Percentiles rank a stretch among this genome's conserved stretches.
These are phyloP conservation scores for Lithophane leautieri DNA, from an alignment of 2,888 invertebrate genomes.

Conservation along the genomic window DNA sequence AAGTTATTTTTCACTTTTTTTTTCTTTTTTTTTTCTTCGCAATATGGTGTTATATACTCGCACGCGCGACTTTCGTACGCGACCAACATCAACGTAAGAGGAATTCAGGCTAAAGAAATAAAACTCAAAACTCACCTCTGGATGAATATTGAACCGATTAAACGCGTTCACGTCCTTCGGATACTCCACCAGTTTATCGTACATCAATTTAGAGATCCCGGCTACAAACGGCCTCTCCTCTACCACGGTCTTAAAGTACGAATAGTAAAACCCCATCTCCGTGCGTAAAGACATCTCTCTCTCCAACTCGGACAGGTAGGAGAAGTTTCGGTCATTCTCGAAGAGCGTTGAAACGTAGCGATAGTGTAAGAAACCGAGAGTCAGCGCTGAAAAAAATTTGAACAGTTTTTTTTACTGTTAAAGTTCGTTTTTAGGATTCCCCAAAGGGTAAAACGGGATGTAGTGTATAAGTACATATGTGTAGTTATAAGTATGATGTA, in stretches of 20 bases:
- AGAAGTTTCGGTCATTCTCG: constrained; percentile 96
- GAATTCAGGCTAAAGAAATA: no score
- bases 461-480: no score
- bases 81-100: no score
- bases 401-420: not conserved
- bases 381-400: constrained; percentile 86
- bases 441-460: no score
- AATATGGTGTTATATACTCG: no score
- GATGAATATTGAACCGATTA: constrained; percentile 95
- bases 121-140: constrained; percentile 92
- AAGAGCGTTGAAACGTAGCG: constrained; percentile 93
- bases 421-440: no score
- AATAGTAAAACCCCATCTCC: constrained; percentile 97
- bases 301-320: constrained; percentile 95
- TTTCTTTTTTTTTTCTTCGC: no score
- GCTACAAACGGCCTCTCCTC: constrained; percentile 91
- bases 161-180: constrained; percentile 95
- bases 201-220: constrained; percentile 92
- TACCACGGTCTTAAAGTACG: constrained; percentile 95
- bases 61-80: no score
- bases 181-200: constrained; percentile 95
- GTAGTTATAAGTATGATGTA: no score
- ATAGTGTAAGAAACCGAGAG: constrained; percentile 91
- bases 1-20: no score
- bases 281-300: constrained; percentile 96